Conservation (phyloP, 2,797 vertebrate species). For the Pipistrellus kuhlii region DNA sequence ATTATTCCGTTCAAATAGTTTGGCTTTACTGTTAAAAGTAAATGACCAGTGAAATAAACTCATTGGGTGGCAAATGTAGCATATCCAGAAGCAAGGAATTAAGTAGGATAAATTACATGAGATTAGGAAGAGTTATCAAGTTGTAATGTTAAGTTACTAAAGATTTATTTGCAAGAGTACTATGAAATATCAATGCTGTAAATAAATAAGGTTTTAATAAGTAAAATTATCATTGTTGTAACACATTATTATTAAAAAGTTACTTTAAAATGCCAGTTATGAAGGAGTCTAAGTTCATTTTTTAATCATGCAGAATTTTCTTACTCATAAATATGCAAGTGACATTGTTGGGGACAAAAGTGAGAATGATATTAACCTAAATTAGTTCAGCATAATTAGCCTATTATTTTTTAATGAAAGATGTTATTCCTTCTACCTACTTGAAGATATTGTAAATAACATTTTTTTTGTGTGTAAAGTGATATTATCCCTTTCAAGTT, state of each 20-base stretch:
- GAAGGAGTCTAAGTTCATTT: conserved; percentile 63
- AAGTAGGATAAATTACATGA: conserved; percentile 90
- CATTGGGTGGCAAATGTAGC: conserved; percentile 87
- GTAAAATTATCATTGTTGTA: conserved; percentile 73
- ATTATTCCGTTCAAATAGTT: conserved; percentile 90
- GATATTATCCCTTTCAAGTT: conserved; percentile 33
- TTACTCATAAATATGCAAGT: conserved; percentile 67
- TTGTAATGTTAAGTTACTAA: conserved; percentile 84
- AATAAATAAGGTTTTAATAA: conserved; percentile 82
- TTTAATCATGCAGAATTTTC: conserved; percentile 70
- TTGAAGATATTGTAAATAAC: conserved; percentile 38
- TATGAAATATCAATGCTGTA: conserved; percentile 73
- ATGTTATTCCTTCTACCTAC: background rate
- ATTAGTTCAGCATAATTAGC: conserved; percentile 63
- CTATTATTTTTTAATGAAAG: conserved; percentile 60
- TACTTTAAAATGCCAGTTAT: conserved; percentile 72
- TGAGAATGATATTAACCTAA: conserved; percentile 50
- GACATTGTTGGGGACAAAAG: conserved; percentile 69
- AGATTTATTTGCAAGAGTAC: conserved; percentile 79
- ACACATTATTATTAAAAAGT: conserved; percentile 66
- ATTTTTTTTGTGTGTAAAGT: conserved; percentile 50
- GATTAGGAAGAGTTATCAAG: conserved; percentile 92
- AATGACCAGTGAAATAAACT: conserved; percentile 90
- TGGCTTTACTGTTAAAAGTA: conserved; percentile 89
- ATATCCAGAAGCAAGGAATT: conserved; percentile 86